Evolutionary conservation across 2,797 vertebrate species (phyloP).

Genomic region (Notolabrus celidotus): DNA sequence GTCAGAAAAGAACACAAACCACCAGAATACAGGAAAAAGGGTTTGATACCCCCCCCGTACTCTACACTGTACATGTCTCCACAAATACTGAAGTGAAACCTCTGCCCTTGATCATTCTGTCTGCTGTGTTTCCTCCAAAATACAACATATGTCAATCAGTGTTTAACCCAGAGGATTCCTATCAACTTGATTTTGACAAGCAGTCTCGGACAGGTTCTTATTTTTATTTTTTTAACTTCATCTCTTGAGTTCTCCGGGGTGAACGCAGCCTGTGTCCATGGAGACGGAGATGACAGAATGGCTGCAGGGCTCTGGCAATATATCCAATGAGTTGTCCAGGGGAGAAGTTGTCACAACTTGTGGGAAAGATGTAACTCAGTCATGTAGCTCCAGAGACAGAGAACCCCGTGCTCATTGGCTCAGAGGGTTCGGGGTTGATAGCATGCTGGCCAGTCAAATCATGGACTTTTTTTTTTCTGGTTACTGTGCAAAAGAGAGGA

Average conservation of each 20-base stretch:
- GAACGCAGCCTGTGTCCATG: constrained; percentile 59
- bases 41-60: no score
- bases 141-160: not conserved
- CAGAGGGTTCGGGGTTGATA: constrained; percentile 7
- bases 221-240: constrained; percentile 16
- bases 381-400: constrained; percentile 24
- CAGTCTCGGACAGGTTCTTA: constrained; percentile 26
- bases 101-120: not conserved
- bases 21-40: no score
- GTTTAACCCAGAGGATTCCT: constrained; percentile 22
- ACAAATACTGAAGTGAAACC: no score
- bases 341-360: constrained; percentile 67
- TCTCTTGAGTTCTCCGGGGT: constrained; percentile 53
- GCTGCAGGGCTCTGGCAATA: constrained; percentile 57
- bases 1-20: no score
- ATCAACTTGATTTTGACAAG: constrained; percentile 41
- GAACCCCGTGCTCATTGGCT: constrained; percentile 17
- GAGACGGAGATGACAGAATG: constrained; percentile 64
- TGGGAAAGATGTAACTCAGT: constrained; percentile 54
- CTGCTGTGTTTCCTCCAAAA: not conserved
- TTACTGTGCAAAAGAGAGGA: constrained; percentile 16
- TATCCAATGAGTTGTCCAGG: constrained; percentile 54
- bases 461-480: not conserved
- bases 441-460: constrained; percentile 7
- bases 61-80: no score